phyloP scores from a whole-genome alignment of 2,888 invertebrate species.

The Octodonta nipae region DNA sequence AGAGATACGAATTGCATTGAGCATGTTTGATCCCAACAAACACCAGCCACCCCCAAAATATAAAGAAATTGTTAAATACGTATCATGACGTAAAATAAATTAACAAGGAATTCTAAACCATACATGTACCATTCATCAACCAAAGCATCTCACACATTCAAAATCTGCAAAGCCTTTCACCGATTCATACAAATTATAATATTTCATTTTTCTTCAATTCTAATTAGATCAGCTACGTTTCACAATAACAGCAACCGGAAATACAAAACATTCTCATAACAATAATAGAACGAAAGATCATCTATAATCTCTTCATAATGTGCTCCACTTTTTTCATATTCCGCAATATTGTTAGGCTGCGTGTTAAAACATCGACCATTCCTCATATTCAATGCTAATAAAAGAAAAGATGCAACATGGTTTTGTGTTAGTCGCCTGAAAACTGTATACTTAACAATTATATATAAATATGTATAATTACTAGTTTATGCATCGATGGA shows the following conservation, averaged over 20 bases:
- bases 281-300: slow-evolving; percentile 16
- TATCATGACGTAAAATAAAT: too few relatives aligned
- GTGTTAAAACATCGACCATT: slow-evolving; percentile 24
- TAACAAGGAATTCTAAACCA: too few relatives aligned
- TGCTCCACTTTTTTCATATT: slow-evolving; percentile 21
- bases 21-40: too few relatives aligned
- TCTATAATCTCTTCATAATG: slow-evolving; percentile 9
- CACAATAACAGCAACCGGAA: slow-evolving; percentile 20
- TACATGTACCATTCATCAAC: too few relatives aligned
- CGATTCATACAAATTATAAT: too few relatives aligned
- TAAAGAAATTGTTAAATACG: too few relatives aligned
- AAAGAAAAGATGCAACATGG: slow-evolving; percentile 16
- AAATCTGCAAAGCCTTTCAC: too few relatives aligned
- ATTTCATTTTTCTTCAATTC: slow-evolving; percentile 8
- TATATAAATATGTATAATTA: slow-evolving; percentile 30
- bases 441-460: slow-evolving; percentile 29
- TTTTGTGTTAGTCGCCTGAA: slow-evolving; percentile 1
- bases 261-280: slow-evolving; percentile 18
- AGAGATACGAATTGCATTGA: too few relatives aligned
- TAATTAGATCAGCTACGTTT: slow-evolving; percentile 16
- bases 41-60: too few relatives aligned
- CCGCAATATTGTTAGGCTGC: slow-evolving; percentile 18
- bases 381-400: slow-evolving; percentile 28
- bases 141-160: too few relatives aligned
- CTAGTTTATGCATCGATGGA: slow-evolving; percentile 23